Conservation (phyloP, 2,113 vertebrate species). For the Edolisoma coerulescens region DNA sequence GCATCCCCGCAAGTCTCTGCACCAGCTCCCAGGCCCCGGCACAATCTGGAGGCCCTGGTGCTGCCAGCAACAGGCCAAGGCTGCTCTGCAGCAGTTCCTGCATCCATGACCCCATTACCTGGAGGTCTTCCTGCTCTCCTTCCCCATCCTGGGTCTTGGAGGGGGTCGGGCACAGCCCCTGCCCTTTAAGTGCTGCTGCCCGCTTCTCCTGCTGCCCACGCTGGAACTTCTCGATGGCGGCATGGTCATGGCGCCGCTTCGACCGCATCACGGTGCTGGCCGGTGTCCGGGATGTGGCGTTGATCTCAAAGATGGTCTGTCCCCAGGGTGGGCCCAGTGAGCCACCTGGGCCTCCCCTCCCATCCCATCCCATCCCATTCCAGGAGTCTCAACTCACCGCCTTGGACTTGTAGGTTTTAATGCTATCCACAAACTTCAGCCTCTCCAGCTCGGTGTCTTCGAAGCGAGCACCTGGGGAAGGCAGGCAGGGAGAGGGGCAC, state of each 20-base stretch:
- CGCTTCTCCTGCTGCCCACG: conserved; percentile 62
- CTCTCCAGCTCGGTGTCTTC: conserved; percentile 83
- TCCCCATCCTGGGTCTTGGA: background rate
- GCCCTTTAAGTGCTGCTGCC: conserved; percentile 15
- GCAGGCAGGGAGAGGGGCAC: background rate
- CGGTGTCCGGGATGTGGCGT: conserved; percentile 79
- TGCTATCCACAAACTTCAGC: conserved; percentile 86
- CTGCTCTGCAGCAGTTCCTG: background rate
- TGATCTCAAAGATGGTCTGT: conserved; percentile 97
- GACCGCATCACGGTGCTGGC: conserved; percentile 87
- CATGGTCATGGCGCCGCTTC: conserved; percentile 79
- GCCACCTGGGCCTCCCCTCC: background rate
- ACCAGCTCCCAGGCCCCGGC: too few relatives aligned
- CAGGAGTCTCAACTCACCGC: conserved; percentile 72
- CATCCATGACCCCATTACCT: background rate
- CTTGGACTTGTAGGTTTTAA: conserved; percentile 87
- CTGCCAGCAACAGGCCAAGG: accelerated
- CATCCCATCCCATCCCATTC: background rate
- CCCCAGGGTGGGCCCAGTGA: background rate
- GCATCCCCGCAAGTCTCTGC: background rate
- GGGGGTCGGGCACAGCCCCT: background rate
- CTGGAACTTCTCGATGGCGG: conserved; percentile 79
- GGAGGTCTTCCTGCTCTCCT: conserved; percentile 18
- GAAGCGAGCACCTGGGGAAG: conserved; percentile 75
- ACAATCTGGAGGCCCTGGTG: accelerated